A percentile compares a stretch with the other conserved stretches of the same genome.
Evolutionary conservation across 2,888 invertebrate genomes (phyloP).

Genomic region (Penaeus monodon): DNA sequence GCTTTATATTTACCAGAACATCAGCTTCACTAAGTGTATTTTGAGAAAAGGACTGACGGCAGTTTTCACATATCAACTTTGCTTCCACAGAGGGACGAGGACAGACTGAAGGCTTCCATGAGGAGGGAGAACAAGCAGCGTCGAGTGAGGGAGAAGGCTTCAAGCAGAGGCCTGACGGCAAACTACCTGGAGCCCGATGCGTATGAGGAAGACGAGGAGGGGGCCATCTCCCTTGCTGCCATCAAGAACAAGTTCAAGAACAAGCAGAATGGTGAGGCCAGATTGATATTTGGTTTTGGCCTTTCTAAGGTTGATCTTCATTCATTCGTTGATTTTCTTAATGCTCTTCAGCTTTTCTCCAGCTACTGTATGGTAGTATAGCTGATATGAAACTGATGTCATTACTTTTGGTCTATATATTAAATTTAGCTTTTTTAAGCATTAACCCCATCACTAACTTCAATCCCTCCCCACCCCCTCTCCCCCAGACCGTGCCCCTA

Average conservation of each 20-base stretch:
- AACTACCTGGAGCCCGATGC: conserved; percentile 76
- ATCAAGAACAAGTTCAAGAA: conserved; percentile 93
- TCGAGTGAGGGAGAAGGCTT: conserved; percentile 73
- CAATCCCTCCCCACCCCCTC: neutral
- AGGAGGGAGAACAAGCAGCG: conserved; percentile 78
- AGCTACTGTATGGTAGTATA: too few species aligned
- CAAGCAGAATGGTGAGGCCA: conserved; percentile 66
- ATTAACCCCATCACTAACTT: neutral
- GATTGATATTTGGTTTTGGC: conserved; percentile 13
- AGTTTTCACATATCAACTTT: too few species aligned
- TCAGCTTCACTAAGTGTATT: too few species aligned
- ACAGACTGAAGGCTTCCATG: conserved; percentile 90
- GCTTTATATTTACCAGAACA: too few species aligned
- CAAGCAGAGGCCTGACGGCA: conserved; percentile 72
- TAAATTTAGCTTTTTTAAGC: too few species aligned
- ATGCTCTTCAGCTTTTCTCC: too few species aligned
- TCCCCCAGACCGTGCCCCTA: conserved; percentile 70
- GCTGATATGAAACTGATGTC: too few species aligned
- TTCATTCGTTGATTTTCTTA: too few species aligned
- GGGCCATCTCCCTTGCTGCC: conserved; percentile 91
- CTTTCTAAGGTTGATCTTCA: neutral
- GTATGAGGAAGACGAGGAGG: conserved; percentile 92
- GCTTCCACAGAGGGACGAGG: conserved; percentile 88
- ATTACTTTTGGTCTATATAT: too few species aligned
- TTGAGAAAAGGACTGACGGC: too few species aligned